Evolutionary conservation across 2,797 vertebrate species (phyloP).

Genomic region (Momotus momota): DNA sequence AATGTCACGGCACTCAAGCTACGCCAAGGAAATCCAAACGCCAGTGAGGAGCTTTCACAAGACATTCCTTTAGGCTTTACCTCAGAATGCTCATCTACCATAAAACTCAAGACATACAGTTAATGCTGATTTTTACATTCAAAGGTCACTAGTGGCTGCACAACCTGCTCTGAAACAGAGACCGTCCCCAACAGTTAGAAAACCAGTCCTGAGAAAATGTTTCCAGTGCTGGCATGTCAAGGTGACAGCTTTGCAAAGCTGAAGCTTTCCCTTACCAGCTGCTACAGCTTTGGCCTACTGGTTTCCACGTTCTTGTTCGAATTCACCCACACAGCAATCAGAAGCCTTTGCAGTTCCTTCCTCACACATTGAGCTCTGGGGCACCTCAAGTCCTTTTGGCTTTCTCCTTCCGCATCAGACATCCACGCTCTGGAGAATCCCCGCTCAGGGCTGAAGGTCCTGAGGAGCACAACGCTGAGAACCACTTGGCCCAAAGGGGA

Average conservation of each 20-base stretch:
- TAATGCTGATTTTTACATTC: not conserved
- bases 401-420: not conserved
- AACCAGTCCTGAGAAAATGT: not conserved
- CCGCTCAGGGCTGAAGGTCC: accelerated
- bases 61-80: not conserved
- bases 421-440: not conserved
- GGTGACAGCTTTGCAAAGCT: not conserved
- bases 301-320: not conserved
- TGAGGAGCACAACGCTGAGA: accelerated
- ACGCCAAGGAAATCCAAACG: accelerated
- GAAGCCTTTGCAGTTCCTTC: not conserved
- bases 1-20: accelerated
- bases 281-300: not conserved
- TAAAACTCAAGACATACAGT: not conserved
- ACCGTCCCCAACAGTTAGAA: not conserved
- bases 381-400: not conserved
- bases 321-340: not conserved
- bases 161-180: not conserved
- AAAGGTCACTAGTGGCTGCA: not conserved
- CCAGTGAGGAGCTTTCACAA: not conserved
- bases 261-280: not conserved
- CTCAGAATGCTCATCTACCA: not conserved
- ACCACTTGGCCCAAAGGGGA: not conserved
- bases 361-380: not conserved
- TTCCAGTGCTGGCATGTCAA: not conserved